These are phyloP conservation scores for Norana najaformis DNA, from an alignment of 2,888 invertebrate genomes.

Conservation along the genomic window DNA sequence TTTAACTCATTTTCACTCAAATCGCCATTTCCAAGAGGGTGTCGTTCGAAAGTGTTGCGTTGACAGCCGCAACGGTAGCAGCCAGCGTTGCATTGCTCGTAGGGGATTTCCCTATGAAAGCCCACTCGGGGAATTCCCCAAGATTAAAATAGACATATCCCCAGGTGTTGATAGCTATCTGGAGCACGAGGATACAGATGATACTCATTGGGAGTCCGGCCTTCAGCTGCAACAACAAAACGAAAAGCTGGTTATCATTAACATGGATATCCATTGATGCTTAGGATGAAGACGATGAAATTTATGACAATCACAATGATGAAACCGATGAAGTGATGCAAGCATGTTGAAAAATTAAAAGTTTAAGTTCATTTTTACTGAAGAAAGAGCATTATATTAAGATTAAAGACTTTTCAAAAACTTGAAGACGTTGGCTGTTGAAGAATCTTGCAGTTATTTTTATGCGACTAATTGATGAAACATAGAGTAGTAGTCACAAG, in stretches of 20 bases:
- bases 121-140: conserved; percentile 48
- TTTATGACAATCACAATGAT: neutral
- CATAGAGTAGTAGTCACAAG: no score
- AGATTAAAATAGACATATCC: conserved; percentile 48
- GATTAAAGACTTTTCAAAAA: no score
- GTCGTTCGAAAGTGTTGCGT: neutral
- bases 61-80: neutral
- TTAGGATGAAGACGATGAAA: neutral
- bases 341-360: neutral
- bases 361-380: neutral
- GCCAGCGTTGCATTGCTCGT: neutral
- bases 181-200: conserved; percentile 46
- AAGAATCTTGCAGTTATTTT: no score
- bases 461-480: no score
- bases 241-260: neutral
- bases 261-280: neutral
- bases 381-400: no score
- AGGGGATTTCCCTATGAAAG: conserved; percentile 25
- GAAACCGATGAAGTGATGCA: neutral
- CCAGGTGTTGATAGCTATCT: conserved; percentile 51
- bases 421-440: no score
- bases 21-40: neutral
- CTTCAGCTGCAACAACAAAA: conserved; percentile 46
- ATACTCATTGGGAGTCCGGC: conserved; percentile 50
- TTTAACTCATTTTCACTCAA: neutral